phyloP scores from a whole-genome alignment of 2,797 vertebrate species.

The Neosilurus mollespiculum region DNA sequence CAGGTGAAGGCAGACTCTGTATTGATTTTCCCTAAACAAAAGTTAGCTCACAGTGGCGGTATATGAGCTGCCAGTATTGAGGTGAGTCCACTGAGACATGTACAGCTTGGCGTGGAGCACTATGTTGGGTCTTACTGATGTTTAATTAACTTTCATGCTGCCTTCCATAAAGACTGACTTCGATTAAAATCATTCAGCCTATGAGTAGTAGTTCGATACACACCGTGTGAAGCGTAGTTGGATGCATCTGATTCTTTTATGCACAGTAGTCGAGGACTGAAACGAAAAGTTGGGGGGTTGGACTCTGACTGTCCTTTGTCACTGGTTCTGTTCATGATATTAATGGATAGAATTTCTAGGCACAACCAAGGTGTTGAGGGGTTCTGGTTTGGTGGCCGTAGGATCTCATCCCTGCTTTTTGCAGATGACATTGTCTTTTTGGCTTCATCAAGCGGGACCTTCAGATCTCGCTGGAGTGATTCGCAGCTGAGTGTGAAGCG shows the following conservation, averaged over 20 bases:
- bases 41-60: constrained; percentile 9
- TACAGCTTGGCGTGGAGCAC: not conserved
- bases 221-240: not conserved
- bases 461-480: too few relatives aligned
- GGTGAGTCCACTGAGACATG: constrained; percentile 11
- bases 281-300: not conserved
- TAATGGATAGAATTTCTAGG: too few relatives aligned
- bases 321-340: too few relatives aligned
- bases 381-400: too few relatives aligned
- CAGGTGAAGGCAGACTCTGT: constrained; percentile 20
- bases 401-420: too few relatives aligned
- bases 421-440: too few relatives aligned
- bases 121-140: not conserved
- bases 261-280: not conserved
- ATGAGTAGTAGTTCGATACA: constrained; percentile 3
- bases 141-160: constrained; percentile 14
- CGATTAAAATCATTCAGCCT: constrained; percentile 35
- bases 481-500: too few relatives aligned
- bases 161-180: constrained; percentile 17
- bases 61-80: constrained; percentile 16
- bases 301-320: too few relatives aligned
- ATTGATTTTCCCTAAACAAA: not conserved
- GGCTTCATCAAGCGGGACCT: too few relatives aligned
- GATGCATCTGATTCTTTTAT: not conserved
- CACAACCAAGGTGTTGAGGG: too few relatives aligned